These are phyloP conservation scores for Teleiodes luculella DNA, from an alignment of 2,888 invertebrate species.

Conservation along the genomic window DNA sequence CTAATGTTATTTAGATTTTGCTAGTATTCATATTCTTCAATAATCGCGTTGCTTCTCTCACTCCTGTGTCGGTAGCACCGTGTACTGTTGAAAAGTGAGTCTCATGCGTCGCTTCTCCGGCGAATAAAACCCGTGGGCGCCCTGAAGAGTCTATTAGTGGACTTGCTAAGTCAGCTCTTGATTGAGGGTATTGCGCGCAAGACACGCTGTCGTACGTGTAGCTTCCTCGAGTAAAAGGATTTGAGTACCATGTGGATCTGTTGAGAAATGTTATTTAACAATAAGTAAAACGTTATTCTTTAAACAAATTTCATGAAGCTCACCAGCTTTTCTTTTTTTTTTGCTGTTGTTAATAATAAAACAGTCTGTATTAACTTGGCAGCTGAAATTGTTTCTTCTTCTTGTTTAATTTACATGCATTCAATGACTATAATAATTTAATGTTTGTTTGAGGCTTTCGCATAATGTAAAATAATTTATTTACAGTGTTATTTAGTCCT, in stretches of 20 bases:
- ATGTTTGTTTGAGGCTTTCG: too few species aligned
- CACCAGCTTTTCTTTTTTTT: too few species aligned
- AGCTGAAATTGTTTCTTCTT: too few species aligned
- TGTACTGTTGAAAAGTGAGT: slow-evolving; percentile 81
- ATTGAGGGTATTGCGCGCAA: slow-evolving; percentile 60
- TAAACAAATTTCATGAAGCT: too few species aligned
- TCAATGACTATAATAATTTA: too few species aligned
- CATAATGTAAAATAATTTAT: too few species aligned
- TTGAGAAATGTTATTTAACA: not conserved
- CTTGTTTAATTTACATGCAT: too few species aligned
- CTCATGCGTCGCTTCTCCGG: slow-evolving; percentile 68
- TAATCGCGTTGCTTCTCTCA: slow-evolving; percentile 72
- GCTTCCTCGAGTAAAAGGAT: slow-evolving; percentile 81
- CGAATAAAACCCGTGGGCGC: slow-evolving; percentile 65
- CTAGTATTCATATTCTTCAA: slow-evolving; percentile 2
- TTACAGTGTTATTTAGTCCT: too few species aligned
- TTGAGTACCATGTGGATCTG: slow-evolving; percentile 82
- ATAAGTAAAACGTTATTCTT: not conserved
- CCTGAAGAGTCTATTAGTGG: slow-evolving; percentile 65
- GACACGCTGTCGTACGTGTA: slow-evolving; percentile 68
- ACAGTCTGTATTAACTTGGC: too few species aligned
- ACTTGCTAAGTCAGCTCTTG: slow-evolving; percentile 66
- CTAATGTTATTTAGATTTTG: not conserved
- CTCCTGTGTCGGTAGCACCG: slow-evolving; percentile 81
- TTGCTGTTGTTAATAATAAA: too few species aligned